Base-by-base conservation (phyloP, 2,797 vertebrate species). In the Fistularia tabacaria region DNA sequence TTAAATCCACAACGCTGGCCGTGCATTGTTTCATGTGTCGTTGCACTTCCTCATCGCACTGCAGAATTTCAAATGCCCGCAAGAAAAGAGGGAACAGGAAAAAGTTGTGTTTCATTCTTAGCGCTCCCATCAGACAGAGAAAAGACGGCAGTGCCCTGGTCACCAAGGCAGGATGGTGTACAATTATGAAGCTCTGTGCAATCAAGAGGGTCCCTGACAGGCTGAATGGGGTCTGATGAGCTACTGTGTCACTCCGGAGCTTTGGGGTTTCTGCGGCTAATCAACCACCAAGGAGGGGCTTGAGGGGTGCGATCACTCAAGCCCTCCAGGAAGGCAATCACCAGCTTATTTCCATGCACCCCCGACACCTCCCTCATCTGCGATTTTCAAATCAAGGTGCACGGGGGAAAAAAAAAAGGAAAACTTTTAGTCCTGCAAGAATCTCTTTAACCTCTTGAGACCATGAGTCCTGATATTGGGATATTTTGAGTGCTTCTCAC, bases 311-410 rank as follows among this genome's bases (percentile, higher is more conserved):
- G 76, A 81, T 82, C 85, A 79, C 83, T 88, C 77, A 69, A 80
- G 74, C 64, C 82, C 77, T 84, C 73, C 76, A 89, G 64, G 80
- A 83, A 88, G 71, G 84, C 86, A 91, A 91, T 91, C 90, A 91
- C 76, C 53, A 62, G 70, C 71, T 77, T 66, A 88, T 88, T 90
- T 88, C 80, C 80, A 83, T 85, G 71, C 38, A 13, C 14, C 44
- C 1, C 54, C 13, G n/a, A 15, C 46, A 9, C 7, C 46, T 9
- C 55, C 59, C 60, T 76, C 55, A 62, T 57, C 52, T 72, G 59
- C 48, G 14, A 74, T 68, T 82, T 67, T 76, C 64, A 84, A 90
- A 90, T 90, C 83, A 89, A 82, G 84, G 63, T 71, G 69, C 57
- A 73, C 71, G 73, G 65, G 77, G 61, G 77, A 75, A 79, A 73